Conservation (phyloP, 2,888 invertebrate genomes). For the Troilus luridus region DNA sequence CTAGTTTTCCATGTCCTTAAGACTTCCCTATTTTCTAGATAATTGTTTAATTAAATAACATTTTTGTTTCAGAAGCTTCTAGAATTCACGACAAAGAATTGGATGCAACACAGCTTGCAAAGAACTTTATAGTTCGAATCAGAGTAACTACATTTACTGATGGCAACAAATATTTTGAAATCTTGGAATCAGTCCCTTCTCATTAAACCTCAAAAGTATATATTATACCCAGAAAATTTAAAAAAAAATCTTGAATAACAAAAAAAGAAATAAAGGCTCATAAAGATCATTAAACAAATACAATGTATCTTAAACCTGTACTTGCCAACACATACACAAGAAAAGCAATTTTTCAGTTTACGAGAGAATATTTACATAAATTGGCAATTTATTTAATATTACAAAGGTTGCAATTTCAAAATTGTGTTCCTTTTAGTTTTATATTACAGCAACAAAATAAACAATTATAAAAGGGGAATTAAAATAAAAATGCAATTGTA, state of each 20-base stretch:
- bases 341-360: no score
- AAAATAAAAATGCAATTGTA: no score
- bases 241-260: background rate
- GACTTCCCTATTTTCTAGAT: background rate
- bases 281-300: no score
- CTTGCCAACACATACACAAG: no score
- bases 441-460: no score
- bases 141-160: slow-evolving; percentile 58
- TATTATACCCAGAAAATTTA: background rate
- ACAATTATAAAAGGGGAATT: no score
- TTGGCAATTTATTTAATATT: no score
- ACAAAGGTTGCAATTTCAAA: no score
- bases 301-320: no score
- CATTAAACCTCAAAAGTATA: background rate
- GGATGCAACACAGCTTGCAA: background rate
- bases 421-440: no score
- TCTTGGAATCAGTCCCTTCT: slow-evolving; percentile 67
- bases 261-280: background rate
- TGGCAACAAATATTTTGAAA: slow-evolving; percentile 52
- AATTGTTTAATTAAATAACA: background rate
- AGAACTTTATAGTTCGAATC: slow-evolving; percentile 37
- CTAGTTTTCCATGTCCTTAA: background rate
- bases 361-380: no score
- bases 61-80: slow-evolving; percentile 19
- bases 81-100: background rate